Evolutionary conservation across 2,113 vertebrate species (phyloP), one percentile per base, ranked within the genome.

Genomic region (Chloropsis cyanopogon): DNA sequence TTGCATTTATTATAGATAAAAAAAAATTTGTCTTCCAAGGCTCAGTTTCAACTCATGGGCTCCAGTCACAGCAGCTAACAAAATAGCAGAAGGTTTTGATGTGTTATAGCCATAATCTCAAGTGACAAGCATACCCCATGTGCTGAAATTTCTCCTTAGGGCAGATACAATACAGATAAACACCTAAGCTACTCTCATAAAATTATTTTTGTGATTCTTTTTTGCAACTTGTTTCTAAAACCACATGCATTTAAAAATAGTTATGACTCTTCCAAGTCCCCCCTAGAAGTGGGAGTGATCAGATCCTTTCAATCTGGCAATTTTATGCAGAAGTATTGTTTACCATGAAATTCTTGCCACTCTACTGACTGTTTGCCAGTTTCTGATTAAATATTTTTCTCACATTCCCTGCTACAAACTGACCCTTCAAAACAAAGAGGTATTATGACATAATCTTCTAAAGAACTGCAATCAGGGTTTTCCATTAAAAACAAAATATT

Each of bases 331-430:
- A 94, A 91, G 31, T 78, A 59, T 76, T 93, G 73, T 90, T 96
- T 96, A 89, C 81, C 70, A 82, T 72, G 16, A 8, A 95, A 96
- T 96, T 92, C 68, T 88, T 76, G 92, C 92, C 90, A 49, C 28
- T 44, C 57, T 50, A 26, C 61, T 95, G 93, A 92, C 44, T 92
- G 39, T 66, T 93, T 84, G 95, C 86, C 73, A 89, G 65, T 59
- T 70, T 57, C 92, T 90, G 91, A 95, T 91, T 78, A 95, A 82
- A 94, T 87, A 57, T 77, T 95, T 88, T 88, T 93, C 86, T 94
- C 81, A 76, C 44, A 72, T 92, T 93, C 53, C 37, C 59, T 70
- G 68, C 54, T 94, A 91, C 63, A 92, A 91, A 90, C 37, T 84
- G 52, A 88, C 54, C 72, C n/a, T 76, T 92, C 49, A 95, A 91